Evolutionary conservation across 2,113 vertebrate genomes (phyloP).

Genomic region (Rhinolophus sinicus): DNA sequence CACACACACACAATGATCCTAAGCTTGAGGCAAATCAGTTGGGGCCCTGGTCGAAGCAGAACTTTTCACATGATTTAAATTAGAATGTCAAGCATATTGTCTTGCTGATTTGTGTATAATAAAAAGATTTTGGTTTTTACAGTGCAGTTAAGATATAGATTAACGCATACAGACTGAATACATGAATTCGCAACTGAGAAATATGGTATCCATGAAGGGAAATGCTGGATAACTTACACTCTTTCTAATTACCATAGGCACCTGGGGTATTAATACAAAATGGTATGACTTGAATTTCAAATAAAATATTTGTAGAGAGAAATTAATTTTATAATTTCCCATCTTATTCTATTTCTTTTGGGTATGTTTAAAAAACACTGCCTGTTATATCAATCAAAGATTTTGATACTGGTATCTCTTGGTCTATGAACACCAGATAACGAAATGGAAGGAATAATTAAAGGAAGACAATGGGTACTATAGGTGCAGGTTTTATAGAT

Average conservation of each 20-base stretch:
- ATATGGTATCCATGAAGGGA: no score
- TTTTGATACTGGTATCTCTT: not conserved
- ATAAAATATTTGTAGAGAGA: not conserved
- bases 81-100: not conserved
- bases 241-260: not conserved
- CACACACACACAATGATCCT: not conserved
- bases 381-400: not conserved
- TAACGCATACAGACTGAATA: not conserved
- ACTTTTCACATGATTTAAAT: not conserved
- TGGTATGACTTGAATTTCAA: not conserved
- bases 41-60: not conserved
- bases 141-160: not conserved
- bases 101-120: not conserved
- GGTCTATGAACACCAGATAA: not conserved
- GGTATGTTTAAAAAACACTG: not conserved
- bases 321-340: not conserved
- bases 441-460: not conserved
- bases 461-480: not conserved
- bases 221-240: not conserved
- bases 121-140: not conserved
- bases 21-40: not conserved
- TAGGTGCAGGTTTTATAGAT: not conserved
- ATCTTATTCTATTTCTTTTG: not conserved
- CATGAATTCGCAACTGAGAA: not conserved
- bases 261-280: not conserved